Percentiles rank a stretch among this genome's conserved stretches.
Evolutionary conservation across 1,140 invertebrate genomes (phyloP).

Genomic region (Trigoniulus corallinus): DNA sequence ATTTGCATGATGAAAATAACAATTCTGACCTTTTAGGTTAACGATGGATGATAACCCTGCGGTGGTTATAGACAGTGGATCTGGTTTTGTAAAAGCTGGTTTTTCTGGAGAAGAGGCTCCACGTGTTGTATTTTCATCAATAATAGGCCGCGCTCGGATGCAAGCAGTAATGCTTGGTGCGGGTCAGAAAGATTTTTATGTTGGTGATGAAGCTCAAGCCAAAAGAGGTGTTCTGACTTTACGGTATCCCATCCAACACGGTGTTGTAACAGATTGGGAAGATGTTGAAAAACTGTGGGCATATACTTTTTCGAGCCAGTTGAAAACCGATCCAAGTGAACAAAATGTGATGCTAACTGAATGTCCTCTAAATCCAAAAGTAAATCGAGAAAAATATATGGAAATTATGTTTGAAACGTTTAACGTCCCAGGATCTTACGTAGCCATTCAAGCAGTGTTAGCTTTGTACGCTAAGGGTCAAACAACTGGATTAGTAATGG

Average conservation of each 20-base stretch:
- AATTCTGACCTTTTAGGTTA: too few species aligned
- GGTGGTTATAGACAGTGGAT: slow-evolving; percentile 35
- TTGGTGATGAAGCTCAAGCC: slow-evolving; percentile 37
- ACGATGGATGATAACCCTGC: too few species aligned
- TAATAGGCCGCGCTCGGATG: slow-evolving; percentile 21
- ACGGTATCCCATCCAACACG: slow-evolving; percentile 43
- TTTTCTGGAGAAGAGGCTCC: slow-evolving; percentile 34
- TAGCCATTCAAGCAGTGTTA: slow-evolving; percentile 29
- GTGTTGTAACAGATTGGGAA: slow-evolving; percentile 41
- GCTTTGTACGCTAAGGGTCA: slow-evolving; percentile 35
- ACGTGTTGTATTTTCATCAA: slow-evolving; percentile 31
- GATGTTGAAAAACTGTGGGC: slow-evolving; percentile 44
- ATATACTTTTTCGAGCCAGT: slow-evolving; percentile 38
- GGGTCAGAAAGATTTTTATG: slow-evolving; percentile 41
- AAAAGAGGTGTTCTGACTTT: slow-evolving; percentile 34
- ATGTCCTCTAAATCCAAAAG: slow-evolving; percentile 38
- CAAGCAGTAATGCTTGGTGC: slow-evolving; percentile 43
- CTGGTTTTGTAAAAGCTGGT: slow-evolving; percentile 22
- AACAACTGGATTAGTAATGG: slow-evolving; percentile 37
- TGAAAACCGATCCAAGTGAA: slow-evolving; percentile 38
- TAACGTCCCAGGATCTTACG: slow-evolving; percentile 34
- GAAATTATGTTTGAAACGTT: slow-evolving; percentile 40
- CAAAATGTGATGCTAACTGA: slow-evolving; percentile 43
- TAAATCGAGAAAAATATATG: slow-evolving; percentile 41
- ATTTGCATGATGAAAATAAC: too few species aligned